Evolutionary conservation across 2,888 invertebrate species (phyloP).

Genomic region (Eilema sororculum): DNA sequence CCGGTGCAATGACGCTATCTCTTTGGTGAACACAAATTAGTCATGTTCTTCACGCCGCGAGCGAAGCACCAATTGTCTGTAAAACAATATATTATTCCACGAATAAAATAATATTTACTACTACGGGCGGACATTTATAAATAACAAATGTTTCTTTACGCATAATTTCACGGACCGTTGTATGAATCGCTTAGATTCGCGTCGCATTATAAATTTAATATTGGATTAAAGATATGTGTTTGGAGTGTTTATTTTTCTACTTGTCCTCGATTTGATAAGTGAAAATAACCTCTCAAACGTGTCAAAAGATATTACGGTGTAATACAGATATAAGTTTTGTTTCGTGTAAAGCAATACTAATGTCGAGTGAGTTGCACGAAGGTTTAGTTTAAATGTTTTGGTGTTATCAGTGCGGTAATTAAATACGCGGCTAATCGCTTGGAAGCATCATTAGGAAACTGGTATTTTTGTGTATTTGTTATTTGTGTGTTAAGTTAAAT

Average conservation of each 20-base stretch:
- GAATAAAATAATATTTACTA: slow-evolving; percentile 17
- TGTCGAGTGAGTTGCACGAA: background rate
- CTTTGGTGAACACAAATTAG: slow-evolving; percentile 32
- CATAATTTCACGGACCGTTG: slow-evolving; percentile 7
- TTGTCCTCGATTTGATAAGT: slow-evolving; percentile 23
- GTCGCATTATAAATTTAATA: background rate
- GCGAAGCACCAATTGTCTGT: slow-evolving; percentile 18
- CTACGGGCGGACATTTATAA: slow-evolving; percentile 6
- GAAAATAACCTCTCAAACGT: slow-evolving; percentile 24
- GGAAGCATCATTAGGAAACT: slow-evolving; percentile 23
- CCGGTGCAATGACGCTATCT: slow-evolving; percentile 48
- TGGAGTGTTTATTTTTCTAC: slow-evolving; percentile 13
- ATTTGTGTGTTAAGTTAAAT: slow-evolving; percentile 7
- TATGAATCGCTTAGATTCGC: background rate
- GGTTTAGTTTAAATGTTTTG: background rate
- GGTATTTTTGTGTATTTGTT: slow-evolving; percentile 25
- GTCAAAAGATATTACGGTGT: background rate
- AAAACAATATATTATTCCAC: slow-evolving; percentile 10
- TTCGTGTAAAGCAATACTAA: background rate
- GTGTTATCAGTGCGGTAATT: slow-evolving; percentile 10
- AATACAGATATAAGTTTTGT: slow-evolving; percentile 3
- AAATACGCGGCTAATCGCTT: slow-evolving; percentile 4
- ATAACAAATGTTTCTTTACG: slow-evolving; percentile 5
- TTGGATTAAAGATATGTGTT: background rate
- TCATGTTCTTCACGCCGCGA: slow-evolving; percentile 27